These are phyloP conservation scores for Tiliacea citrago DNA, from an alignment of 2,888 invertebrate genomes.

Conservation along the genomic window DNA sequence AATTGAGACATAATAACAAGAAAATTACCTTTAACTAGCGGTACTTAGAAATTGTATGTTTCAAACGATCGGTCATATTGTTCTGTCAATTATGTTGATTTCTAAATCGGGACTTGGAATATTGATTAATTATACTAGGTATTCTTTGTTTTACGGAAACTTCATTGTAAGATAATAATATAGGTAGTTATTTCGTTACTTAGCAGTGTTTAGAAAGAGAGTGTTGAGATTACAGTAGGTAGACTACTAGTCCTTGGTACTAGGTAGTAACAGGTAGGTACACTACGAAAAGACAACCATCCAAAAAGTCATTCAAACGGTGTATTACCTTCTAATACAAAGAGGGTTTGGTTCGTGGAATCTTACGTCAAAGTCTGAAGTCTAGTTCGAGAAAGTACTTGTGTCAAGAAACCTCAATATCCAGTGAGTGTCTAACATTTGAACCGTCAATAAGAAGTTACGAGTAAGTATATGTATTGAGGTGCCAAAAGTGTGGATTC, in stretches of 20 bases:
- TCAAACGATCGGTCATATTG: constrained; percentile 31
- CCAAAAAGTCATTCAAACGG: neutral
- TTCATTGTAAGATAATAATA: neutral
- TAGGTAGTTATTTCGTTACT: neutral
- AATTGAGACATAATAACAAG: constrained; percentile 70
- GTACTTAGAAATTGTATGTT: constrained; percentile 62
- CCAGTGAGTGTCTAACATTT: neutral
- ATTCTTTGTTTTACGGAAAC: neutral
- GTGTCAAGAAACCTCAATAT: neutral
- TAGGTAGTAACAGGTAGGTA: too few species aligned
- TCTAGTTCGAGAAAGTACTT: neutral
- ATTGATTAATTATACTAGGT: constrained; percentile 12
- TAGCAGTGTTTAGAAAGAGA: neutral
- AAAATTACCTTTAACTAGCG: constrained; percentile 55
- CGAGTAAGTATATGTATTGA: neutral
- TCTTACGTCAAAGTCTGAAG: neutral
- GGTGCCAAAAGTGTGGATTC: neutral
- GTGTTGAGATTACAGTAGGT: neutral
- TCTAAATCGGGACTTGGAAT: constrained; percentile 25
- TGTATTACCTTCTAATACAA: neutral
- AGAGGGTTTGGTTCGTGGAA: neutral
- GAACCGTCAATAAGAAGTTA: neutral
- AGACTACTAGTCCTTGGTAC: too few species aligned
- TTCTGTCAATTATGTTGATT: constrained; percentile 31
- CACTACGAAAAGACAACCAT: too few species aligned